Base-by-base conservation (phyloP, 2,113 vertebrate genomes). In the Malurus cyaneus region DNA sequence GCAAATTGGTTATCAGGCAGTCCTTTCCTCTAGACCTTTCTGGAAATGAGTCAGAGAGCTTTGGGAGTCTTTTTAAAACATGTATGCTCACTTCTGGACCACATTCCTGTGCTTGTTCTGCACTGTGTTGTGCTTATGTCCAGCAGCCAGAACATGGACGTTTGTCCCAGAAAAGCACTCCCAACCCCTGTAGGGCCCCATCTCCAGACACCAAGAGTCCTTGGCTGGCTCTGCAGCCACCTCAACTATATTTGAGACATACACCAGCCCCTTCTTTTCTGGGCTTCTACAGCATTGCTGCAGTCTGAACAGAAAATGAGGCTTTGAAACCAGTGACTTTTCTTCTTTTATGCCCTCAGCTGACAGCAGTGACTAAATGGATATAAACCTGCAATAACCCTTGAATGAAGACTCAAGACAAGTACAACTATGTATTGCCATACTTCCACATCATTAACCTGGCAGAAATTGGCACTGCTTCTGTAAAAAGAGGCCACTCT, bases 181-280 rank as follows among this genome's bases (percentile, higher is more conserved):
- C n/a, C n/a, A 54, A 11, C 4, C 28, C 57, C 41, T 84, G 23
- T 9, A 18, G 5, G 32, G 49, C 32, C 18, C 49, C 46, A 52
- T 42, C 36, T 34, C 6, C 46, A 71, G 31, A 31, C 66, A 52
- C 19, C 80, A 36, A 3, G 3, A 31, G 36, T 6, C 31, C 32
- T 6, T 32, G 57, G 28, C n/a, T 47, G 59, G n/a, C 21, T 53
- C 57, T 0, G 0, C 49, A 47, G 28, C 23, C 28, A 23, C 5
- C n/a, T 39, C 1, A 0, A 57, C 21, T 83, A 1, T 23, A n/a
- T 16, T 19, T 18, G 29, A 41, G 28, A 65, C 6, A 47, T 46
- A 60, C 49, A 39, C 14, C 18, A 84, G 41, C 59, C 50, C 57
- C 41, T 39, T 28, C 50, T 56, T 50, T 39, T 50, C 41, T 56